A percentile compares a stretch with the other conserved stretches of the same genome.
Conservation (phyloP, 2,888 invertebrate species). For the Brenthis hecate region DNA sequence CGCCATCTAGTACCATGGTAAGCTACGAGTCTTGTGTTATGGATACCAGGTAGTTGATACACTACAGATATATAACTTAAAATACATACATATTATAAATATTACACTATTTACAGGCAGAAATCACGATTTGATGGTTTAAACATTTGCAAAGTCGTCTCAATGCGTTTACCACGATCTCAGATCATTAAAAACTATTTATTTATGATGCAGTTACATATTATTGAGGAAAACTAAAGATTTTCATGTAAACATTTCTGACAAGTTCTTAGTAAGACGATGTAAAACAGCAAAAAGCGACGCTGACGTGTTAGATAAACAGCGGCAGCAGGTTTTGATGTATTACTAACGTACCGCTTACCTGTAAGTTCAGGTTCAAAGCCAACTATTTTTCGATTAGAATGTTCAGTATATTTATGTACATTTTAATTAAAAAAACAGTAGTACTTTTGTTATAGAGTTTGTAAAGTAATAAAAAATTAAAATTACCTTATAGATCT, state of each 20-base stretch:
- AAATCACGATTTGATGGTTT: background rate
- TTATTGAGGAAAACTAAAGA: conserved; percentile 22
- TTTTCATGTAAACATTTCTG: conserved; percentile 1
- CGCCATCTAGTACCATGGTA: too few relatives aligned
- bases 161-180: background rate
- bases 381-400: conserved; percentile 11
- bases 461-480: too few relatives aligned
- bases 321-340: conserved; percentile 18
- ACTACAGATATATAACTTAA: too few relatives aligned
- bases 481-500: too few relatives aligned
- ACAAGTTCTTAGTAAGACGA: conserved; percentile 15
- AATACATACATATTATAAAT: too few relatives aligned
- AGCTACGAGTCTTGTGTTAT: too few relatives aligned
- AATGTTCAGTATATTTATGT: too few relatives aligned
- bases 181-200: background rate
- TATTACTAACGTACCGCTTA: conserved; percentile 13
- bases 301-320: conserved; percentile 19
- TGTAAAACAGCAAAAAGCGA: conserved; percentile 11
- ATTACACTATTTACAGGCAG: background rate
- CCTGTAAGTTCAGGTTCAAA: conserved; percentile 23
- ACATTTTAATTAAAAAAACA: too few relatives aligned
- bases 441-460: too few relatives aligned
- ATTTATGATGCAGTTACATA: conserved; percentile 2
- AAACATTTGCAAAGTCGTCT: background rate
- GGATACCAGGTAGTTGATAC: too few relatives aligned